Percentiles rank a stretch among this genome's conserved stretches.
phyloP scores from a whole-genome alignment of 2,113 vertebrate genomes.

The Pampusana beccarii region DNA sequence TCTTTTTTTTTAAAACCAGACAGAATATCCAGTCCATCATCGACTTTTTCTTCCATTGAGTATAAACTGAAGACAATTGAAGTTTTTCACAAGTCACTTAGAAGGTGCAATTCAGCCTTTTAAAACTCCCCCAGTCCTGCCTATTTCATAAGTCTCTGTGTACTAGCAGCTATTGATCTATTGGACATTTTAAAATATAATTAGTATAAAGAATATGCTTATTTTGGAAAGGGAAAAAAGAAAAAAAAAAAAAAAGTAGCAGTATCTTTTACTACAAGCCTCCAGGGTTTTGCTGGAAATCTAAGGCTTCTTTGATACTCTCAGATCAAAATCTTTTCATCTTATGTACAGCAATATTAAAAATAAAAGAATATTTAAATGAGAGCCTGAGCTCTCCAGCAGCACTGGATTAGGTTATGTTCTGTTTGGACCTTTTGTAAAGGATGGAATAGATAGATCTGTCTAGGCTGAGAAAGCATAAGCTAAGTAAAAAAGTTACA shows the following conservation, averaged over 20 bases:
- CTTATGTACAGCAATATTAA: neutral
- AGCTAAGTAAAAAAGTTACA: neutral
- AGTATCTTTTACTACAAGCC: neutral
- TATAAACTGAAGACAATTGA: neutral
- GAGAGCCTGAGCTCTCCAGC: neutral
- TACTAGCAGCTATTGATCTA: neutral
- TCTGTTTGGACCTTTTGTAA: neutral
- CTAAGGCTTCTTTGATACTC: conserved; percentile 12
- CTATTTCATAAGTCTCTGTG: neutral
- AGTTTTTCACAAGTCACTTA: neutral
- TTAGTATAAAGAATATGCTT: neutral
- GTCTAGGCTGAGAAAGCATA: neutral
- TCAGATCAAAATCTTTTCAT: conserved; percentile 46
- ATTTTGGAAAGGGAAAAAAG: neutral
- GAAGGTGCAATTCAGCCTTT: neutral
- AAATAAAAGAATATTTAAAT: neutral
- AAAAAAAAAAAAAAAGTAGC: neutral
- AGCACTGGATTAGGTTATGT: neutral
- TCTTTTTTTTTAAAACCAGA: neutral
- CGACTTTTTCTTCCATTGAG: neutral
- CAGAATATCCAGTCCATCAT: neutral
- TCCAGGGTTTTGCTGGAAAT: neutral
- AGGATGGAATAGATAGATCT: neutral
- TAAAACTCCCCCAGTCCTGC: neutral
- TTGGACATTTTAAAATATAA: neutral